Evolutionary conservation across 1,140 invertebrate species (phyloP), one percentile per base, ranked within the genome.

Genomic region (Dermatophagoides farinae): DNA sequence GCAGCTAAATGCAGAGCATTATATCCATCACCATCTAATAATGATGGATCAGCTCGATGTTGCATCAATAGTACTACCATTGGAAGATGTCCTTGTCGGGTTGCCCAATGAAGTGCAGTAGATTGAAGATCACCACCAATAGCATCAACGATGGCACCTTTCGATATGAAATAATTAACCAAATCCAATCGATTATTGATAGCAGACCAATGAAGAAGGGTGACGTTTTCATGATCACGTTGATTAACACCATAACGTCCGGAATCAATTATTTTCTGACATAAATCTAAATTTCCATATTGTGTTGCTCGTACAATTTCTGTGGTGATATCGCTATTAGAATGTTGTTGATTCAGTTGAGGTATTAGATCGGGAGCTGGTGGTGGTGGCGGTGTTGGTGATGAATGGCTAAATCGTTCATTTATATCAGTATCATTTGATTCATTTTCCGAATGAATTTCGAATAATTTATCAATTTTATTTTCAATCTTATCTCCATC

Each of bases 101-200:
- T 88, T 1, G 93, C 93, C 95, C 95, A 98, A 73, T 98, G 93
- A 55, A 99, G 73, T 20, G 95, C 91, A 8, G 95, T 97, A 1
- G 93, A 90, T 65, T 84, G 80, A 10, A 98, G 74, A 71, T 97
- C 91, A 37, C 95, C 95, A 51, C 95, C 95, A 61, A 96, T 78
- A 0, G 87, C 86, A 76, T 98, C 91, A 0, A 97, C 82, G 54
- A 82, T 77, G 9, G 89, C 90, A 49, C 87, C 89, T 71, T 87
- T 87, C 39, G 79, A 78, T 60, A 93, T 78, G 64, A 84, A 82
- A 72, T 89, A 90, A 69, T 82, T 81, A 47, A 95, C 88, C 68
- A 97, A 88, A 67, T 95, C 88, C 54, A 81, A 80, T 22, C 87
- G 77, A 77, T 97, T 97, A 72, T 98, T 98, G 66, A 99, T 98